phyloP scores from a whole-genome alignment of 2,888 invertebrate species.

The Dryocosmus kuriphilus region DNA sequence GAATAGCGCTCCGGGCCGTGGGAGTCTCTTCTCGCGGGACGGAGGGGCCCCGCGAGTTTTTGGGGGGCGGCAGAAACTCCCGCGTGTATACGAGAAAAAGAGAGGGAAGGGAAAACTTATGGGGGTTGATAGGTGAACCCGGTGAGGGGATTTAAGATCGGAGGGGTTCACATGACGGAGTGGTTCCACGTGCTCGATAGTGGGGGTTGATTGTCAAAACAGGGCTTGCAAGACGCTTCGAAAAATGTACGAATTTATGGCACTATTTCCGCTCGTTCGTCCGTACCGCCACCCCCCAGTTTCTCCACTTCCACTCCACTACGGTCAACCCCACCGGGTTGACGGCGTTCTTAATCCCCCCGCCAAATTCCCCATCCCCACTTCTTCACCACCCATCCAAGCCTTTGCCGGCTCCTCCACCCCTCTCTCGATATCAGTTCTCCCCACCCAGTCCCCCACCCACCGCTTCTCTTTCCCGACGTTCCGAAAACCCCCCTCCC shows the following conservation, averaged over 20 bases:
- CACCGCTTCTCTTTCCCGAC: slow-evolving; percentile 46
- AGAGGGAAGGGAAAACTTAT: slow-evolving; percentile 56
- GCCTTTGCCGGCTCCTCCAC: slow-evolving; percentile 46
- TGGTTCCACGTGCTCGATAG: slow-evolving; percentile 36
- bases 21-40: background rate
- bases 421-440: slow-evolving; percentile 50
- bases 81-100: slow-evolving; percentile 9
- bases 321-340: slow-evolving; percentile 50
- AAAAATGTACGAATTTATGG: slow-evolving; percentile 75
- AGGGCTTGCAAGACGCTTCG: slow-evolving; percentile 71
- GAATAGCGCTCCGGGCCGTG: slow-evolving; percentile 55
- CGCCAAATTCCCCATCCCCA: slow-evolving; percentile 50
- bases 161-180: slow-evolving; percentile 39
- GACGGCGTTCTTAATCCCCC: slow-evolving; percentile 39
- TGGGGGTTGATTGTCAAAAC: slow-evolving; percentile 72
- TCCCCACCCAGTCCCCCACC: slow-evolving; percentile 40
- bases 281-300: slow-evolving; percentile 43
- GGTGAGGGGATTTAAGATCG: slow-evolving; percentile 39
- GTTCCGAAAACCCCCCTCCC: slow-evolving; percentile 47
- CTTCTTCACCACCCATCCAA: slow-evolving; percentile 50
- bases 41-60: background rate
- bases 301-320: slow-evolving; percentile 47
- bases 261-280: slow-evolving; percentile 68
- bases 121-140: slow-evolving; percentile 59
- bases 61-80: background rate